Evolutionary conservation across 2,797 vertebrate genomes (phyloP).

Genomic region (Remorina albescens): DNA sequence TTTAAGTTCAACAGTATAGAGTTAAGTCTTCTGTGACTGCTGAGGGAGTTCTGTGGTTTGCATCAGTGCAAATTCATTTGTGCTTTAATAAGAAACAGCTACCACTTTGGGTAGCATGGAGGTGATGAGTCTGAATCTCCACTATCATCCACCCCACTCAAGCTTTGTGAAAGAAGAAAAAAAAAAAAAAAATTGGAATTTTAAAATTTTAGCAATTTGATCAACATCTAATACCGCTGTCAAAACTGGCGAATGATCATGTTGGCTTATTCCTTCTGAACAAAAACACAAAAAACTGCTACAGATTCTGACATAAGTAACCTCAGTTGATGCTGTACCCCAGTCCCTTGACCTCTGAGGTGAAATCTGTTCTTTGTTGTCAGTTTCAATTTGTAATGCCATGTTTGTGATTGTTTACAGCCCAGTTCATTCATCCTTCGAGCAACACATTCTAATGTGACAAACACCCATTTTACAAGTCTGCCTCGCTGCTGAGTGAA

Average conservation of each 20-base stretch:
- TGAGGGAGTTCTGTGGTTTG: too few species aligned
- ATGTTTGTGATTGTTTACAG: conserved; percentile 24
- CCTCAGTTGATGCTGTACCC: not conserved
- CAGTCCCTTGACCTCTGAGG: not conserved
- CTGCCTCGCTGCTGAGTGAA: conserved; percentile 33
- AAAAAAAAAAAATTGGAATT: too few species aligned
- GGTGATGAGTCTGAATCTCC: not conserved
- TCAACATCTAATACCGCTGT: not conserved
- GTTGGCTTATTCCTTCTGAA: too few species aligned
- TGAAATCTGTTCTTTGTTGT: conserved; percentile 17
- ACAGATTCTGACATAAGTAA: not conserved
- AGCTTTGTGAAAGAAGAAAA: not conserved
- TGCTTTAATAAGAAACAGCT: too few species aligned
- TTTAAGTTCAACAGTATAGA: not conserved
- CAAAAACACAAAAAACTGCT: not conserved
- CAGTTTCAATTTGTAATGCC: conserved; percentile 7
- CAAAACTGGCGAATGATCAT: not conserved
- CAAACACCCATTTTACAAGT: conserved; percentile 56
- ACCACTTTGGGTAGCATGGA: too few species aligned
- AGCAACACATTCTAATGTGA: conserved; percentile 48
- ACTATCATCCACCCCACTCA: not conserved
- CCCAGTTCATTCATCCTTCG: conserved; percentile 27
- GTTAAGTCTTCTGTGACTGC: not conserved
- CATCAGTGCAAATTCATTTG: too few species aligned
- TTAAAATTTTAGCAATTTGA: not conserved